These are phyloP conservation scores for Drosophila mercatorum DNA, from an alignment of 2,888 invertebrate species.

Conservation along the genomic window DNA sequence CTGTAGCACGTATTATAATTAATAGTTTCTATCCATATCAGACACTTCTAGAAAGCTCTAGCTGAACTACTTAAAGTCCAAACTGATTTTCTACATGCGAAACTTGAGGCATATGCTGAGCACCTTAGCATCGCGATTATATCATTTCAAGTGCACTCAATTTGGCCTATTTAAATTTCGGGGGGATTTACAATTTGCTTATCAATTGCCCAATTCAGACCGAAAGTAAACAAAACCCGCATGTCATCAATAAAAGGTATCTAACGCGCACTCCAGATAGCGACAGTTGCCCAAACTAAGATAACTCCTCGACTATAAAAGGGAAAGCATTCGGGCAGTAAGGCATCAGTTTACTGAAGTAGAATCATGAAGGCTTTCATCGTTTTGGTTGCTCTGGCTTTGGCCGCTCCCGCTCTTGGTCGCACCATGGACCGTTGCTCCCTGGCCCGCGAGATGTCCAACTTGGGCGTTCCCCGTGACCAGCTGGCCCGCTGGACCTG, in stretches of 20 bases:
- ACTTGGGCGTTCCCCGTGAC: constrained; percentile 68
- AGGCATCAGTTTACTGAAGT: constrained; percentile 39
- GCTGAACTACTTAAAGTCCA: background rate
- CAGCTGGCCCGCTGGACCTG: constrained; percentile 76
- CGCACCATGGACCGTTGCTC: constrained; percentile 68
- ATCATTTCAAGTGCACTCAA: background rate
- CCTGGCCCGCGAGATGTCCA: constrained; percentile 64
- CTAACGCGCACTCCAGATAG: constrained; percentile 12
- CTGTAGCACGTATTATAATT: background rate
- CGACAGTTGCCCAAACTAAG: background rate
- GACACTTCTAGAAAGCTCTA: background rate
- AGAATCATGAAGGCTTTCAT: constrained; percentile 47
- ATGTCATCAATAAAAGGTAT: background rate
- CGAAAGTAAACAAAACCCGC: background rate
- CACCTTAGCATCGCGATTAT: background rate
- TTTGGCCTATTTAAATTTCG: background rate
- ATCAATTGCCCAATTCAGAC: background rate
- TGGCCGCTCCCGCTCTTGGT: constrained; percentile 56
- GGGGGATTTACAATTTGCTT: constrained; percentile 2
- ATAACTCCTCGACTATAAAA: constrained; percentile 40
- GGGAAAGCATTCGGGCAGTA: background rate
- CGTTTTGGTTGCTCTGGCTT: constrained; percentile 46
- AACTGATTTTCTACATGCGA: background rate
- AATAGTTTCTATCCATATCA: background rate
- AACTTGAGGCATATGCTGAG: background rate